Evolutionary conservation across 2,797 vertebrate genomes (phyloP).

Genomic region (Ctenopoma kingsleyae): DNA sequence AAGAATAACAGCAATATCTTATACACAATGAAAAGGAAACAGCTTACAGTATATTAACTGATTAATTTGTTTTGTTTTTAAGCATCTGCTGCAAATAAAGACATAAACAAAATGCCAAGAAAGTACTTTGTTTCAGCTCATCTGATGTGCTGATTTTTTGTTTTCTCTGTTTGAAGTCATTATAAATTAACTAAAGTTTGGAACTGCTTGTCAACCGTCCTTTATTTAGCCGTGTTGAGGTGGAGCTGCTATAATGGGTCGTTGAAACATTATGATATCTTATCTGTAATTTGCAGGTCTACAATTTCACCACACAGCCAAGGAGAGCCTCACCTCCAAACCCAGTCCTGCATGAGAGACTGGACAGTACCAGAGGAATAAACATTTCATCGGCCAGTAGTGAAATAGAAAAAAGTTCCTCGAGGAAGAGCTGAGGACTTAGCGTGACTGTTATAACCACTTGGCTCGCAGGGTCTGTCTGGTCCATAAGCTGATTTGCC

Average conservation of each 20-base stretch:
- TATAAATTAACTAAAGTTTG: background rate
- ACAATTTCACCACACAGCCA: slow-evolving; percentile 15
- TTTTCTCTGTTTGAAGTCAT: too few species aligned
- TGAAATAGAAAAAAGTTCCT: background rate
- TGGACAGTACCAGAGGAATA: background rate
- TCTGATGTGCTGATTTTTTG: too few species aligned
- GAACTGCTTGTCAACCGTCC: background rate
- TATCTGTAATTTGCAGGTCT: slow-evolving; percentile 70
- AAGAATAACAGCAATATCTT: too few species aligned
- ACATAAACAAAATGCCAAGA: too few species aligned
- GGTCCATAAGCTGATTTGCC: background rate
- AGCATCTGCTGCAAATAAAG: too few species aligned
- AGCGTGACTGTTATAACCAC: slow-evolving; percentile 4
- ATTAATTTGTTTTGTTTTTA: too few species aligned
- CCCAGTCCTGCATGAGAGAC: background rate
- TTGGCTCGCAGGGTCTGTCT: background rate
- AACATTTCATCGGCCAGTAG: background rate
- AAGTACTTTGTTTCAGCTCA: too few species aligned
- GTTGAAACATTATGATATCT: slow-evolving; percentile 63
- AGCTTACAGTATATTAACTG: too few species aligned
- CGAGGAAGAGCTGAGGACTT: background rate
- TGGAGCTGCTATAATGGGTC: slow-evolving; percentile 40
- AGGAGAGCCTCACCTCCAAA: background rate
- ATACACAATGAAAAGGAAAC: too few species aligned
- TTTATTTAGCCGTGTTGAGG: slow-evolving; percentile 9